Conservation (phyloP, 92 coral and sea anemone species). For the Nematostella vectensis region DNA sequence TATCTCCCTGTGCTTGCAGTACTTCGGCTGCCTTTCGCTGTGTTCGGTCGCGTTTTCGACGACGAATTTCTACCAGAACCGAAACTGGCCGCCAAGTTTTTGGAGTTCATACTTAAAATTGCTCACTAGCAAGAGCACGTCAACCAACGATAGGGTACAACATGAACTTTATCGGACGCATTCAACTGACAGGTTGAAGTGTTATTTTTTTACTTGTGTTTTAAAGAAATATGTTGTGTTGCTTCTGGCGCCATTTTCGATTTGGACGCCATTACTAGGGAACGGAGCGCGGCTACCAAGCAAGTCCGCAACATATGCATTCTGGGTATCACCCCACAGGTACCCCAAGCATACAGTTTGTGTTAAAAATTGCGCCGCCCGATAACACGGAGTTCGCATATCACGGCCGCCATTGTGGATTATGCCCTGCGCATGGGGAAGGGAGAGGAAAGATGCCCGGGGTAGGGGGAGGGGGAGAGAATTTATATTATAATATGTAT, state of each 20-base stretch:
- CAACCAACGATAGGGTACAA: too few relatives aligned
- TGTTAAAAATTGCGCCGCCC: too few relatives aligned
- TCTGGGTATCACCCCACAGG: constrained; percentile 1
- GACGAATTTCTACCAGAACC: constrained; percentile 8
- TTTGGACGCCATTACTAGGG: constrained; percentile 6
- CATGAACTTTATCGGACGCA: too few relatives aligned
- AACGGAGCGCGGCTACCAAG: constrained; percentile 6
- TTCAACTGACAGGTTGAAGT: too few relatives aligned
- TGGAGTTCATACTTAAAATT: too few relatives aligned
- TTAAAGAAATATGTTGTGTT: not conserved
- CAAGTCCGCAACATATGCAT: not conserved
- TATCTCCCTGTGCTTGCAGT: constrained; percentile 18
- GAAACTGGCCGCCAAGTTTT: not conserved
- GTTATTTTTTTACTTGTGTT: not conserved
- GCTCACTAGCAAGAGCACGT: too few relatives aligned
- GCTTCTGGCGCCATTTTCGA: not conserved
- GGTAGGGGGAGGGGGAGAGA: too few relatives aligned
- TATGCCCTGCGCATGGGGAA: too few relatives aligned
- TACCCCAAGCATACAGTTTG: not conserved
- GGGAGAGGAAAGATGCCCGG: too few relatives aligned
- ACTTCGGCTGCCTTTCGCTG: constrained; percentile 14
- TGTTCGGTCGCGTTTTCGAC: constrained; percentile 7
- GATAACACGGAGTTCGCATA: too few relatives aligned
- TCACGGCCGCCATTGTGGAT: too few relatives aligned
- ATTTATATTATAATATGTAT: too few relatives aligned